Conservation (phyloP, 2,888 invertebrate genomes). For the Drosophila fungiperda region DNA sequence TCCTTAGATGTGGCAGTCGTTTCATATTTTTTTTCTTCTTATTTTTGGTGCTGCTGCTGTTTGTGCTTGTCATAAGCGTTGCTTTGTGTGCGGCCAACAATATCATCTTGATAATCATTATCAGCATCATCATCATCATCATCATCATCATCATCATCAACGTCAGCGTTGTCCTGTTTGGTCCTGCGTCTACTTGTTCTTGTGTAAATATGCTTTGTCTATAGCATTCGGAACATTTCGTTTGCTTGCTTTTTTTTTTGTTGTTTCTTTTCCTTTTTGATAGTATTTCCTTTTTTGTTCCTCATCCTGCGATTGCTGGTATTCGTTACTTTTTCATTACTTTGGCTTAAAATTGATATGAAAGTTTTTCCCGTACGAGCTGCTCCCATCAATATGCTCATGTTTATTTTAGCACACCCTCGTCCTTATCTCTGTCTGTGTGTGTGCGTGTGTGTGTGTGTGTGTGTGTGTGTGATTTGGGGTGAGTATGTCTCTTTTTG, state of each 20-base stretch:
- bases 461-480: neutral
- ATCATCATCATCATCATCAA: conserved; percentile 13
- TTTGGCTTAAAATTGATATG: conserved; percentile 81
- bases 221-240: conserved; percentile 57
- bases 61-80: conserved; percentile 67
- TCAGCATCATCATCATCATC: conserved; percentile 62
- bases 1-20: conserved; percentile 59
- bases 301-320: conserved; percentile 2
- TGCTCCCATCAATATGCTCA: conserved; percentile 73
- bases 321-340: conserved; percentile 74
- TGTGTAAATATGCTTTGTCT: conserved; percentile 81
- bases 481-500: conserved; percentile 16
- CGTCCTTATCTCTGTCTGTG: conserved; percentile 1
- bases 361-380: conserved; percentile 70
- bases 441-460: conserved; percentile 12
- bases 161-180: conserved; percentile 27
- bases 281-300: conserved; percentile 26
- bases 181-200: conserved; percentile 58
- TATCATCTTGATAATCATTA: conserved; percentile 52
- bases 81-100: conserved; percentile 68
- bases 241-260: conserved; percentile 16
- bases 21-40: conserved; percentile 16
- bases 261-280: conserved; percentile 38
- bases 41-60: conserved; percentile 20
- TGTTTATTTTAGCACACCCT: conserved; percentile 72